Percentiles rank a stretch among this genome's conserved stretches.
Conservation (phyloP, 2,797 vertebrate species). For the Coilia nasus region DNA sequence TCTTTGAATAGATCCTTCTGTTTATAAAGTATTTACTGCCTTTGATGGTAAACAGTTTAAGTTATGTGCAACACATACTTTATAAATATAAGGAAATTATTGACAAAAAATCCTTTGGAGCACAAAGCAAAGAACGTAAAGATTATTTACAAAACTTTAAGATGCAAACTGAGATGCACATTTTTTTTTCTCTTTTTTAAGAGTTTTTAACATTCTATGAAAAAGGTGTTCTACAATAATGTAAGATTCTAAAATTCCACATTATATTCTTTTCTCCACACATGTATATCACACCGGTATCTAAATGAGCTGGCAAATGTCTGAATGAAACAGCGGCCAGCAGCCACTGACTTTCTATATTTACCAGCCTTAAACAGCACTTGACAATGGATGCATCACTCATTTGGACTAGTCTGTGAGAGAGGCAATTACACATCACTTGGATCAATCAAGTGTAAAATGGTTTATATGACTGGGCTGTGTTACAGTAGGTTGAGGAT, state of each 20-base stretch:
- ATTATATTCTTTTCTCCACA: neutral
- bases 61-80: neutral
- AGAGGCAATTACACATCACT: neutral
- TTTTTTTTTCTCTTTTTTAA: too few species aligned
- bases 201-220: too few species aligned
- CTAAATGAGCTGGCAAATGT: too few species aligned
- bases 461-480: neutral
- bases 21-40: too few species aligned
- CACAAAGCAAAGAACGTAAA: neutral
- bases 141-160: too few species aligned
- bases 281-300: too few species aligned
- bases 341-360: neutral
- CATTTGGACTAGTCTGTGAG: neutral
- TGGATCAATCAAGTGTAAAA: slow-evolving; percentile 6
- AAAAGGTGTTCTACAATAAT: too few species aligned
- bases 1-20: too few species aligned
- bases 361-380: neutral
- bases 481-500: too few species aligned
- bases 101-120: neutral
- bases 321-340: neutral
- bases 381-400: neutral
- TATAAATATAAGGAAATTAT: neutral
- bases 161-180: too few species aligned
- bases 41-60: neutral
- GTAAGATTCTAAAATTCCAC: too few species aligned